These are phyloP conservation scores for Ryuthela nishihirai DNA, from an alignment of 2,888 invertebrate genomes.

Conservation along the genomic window DNA sequence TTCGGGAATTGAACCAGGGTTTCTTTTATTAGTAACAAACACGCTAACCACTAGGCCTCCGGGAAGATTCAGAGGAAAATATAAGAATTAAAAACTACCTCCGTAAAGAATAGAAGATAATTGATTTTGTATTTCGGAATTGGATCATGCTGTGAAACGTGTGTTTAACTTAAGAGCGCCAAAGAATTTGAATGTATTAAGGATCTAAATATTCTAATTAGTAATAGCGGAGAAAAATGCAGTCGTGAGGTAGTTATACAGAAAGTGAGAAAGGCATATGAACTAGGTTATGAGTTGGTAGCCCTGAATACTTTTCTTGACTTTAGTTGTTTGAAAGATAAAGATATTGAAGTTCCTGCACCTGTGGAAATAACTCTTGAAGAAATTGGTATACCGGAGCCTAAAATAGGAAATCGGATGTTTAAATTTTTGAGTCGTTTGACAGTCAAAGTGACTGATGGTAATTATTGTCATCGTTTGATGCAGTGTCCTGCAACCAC, in stretches of 20 bases:
- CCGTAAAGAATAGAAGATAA: too few species aligned
- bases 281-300: conserved; percentile 23
- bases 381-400: background rate
- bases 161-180: too few species aligned
- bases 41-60: too few species aligned
- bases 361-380: conserved; percentile 10
- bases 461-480: conserved; percentile 19
- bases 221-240: background rate
- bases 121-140: too few species aligned
- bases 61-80: too few species aligned
- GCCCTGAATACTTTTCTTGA: conserved; percentile 26
- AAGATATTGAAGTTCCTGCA: conserved; percentile 23
- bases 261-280: conserved; percentile 10
- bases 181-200: too few species aligned
- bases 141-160: too few species aligned
- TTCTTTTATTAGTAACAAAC: too few species aligned
- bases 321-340: conserved; percentile 7
- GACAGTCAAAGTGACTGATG: conserved; percentile 17
- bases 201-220: conserved; percentile 19
- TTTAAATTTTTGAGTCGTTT: conserved; percentile 16
- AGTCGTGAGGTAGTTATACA: background rate
- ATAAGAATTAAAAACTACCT: too few species aligned
- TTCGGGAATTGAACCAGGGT: too few species aligned
- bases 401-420: conserved; percentile 1
- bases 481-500: conserved; percentile 11